Percentiles rank a stretch among this genome's conserved stretches.
phyloP scores from a whole-genome alignment of 1,140 invertebrate genomes.

The Tribolium madens region DNA sequence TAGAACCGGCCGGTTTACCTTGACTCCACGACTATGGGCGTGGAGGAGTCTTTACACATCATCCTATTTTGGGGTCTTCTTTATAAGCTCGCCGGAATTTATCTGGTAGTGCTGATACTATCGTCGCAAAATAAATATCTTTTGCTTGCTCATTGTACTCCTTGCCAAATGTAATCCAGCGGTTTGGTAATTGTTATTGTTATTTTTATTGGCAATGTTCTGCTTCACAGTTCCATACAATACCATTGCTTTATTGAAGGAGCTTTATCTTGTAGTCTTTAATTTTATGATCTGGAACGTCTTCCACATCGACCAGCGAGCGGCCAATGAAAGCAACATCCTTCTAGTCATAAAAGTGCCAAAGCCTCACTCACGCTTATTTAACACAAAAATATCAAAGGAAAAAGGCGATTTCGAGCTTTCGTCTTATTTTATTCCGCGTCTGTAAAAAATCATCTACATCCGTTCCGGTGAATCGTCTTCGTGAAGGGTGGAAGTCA shows the following conservation, averaged over 20 bases:
- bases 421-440: conserved; percentile 27
- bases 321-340: background rate
- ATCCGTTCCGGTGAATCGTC: conserved; percentile 17
- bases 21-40: background rate
- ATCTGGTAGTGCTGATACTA: background rate
- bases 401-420: conserved; percentile 3
- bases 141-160: background rate
- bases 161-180: conserved; percentile 21
- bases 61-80: background rate
- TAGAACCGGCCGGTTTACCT: background rate
- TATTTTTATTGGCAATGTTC: conserved; percentile 38
- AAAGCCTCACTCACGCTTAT: conserved; percentile 27
- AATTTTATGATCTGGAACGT: conserved; percentile 35
- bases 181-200: conserved; percentile 32
- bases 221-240: conserved; percentile 35
- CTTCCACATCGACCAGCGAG: background rate
- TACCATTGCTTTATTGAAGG: conserved; percentile 29
- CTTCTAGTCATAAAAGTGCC: conserved; percentile 15
- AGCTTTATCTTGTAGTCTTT: conserved; percentile 37
- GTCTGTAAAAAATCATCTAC: conserved; percentile 23
- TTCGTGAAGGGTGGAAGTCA: background rate
- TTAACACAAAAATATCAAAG: conserved; percentile 27
- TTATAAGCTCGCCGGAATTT: background rate
- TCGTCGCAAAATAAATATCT: background rate
- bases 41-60: background rate